Evolutionary conservation across 2,113 vertebrate species (phyloP), one percentile per base, ranked within the genome.

Genomic region (Bubo scandiacus): DNA sequence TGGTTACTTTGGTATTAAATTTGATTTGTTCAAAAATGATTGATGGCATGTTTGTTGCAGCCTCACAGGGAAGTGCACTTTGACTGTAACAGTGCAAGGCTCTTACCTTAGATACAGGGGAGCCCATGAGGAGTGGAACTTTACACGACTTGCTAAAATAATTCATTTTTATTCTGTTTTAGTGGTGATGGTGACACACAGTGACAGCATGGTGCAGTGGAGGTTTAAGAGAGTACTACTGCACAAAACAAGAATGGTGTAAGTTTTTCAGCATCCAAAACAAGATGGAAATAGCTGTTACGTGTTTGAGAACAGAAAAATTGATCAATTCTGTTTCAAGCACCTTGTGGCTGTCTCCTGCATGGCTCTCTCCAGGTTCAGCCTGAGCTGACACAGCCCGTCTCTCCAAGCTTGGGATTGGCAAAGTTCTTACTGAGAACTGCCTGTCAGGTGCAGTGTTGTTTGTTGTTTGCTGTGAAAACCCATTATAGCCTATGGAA

Each of bases 311-410:
- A 85, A 58, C 7, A 74, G 19, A 91, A 93, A 57, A 86, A 25
- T 9, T 0, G 0, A 8, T 34, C 5, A 2, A 43, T 49, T 78
- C 18, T 0, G 0, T 30, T 27, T 34, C 36, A 70, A 65, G 32
- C 11, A 36, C 1, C 1, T 55, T 63, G 63, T 58, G 30, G 4
- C 17, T 42, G 10, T 54, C 30, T 38, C 21, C 38, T 81, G 17
- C 18, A 5, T 3, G 9, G 12, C 17, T 49, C 26, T 71, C 26
- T 23, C 18, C 18, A 22, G 26, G 3, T 55, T 85, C 54, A 85
- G 21, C 15, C 27, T 55, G 43, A 68, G 11, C 47, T 88, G 30
- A 40, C 63, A n/a, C 4, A 62, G 34, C n/a, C 51, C 11, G 3
- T 51, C 18, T 81, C 43, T 65, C 25, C 63, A 63, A 59, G 20